Conservation (phyloP, 2,113 vertebrate genomes). For the Channa maculata region DNA sequence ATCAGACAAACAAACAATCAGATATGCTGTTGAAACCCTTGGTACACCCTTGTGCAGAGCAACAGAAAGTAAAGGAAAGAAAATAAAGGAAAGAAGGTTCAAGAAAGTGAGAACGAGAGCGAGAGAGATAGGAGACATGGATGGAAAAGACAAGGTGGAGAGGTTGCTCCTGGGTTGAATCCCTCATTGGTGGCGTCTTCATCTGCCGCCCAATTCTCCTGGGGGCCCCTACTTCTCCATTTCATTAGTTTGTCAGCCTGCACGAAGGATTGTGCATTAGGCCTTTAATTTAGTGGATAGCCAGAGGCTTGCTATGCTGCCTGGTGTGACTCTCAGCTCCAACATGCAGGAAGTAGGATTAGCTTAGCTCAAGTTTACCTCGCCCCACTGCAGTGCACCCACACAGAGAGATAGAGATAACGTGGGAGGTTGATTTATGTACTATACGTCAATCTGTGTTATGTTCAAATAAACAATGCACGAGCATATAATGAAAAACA, state of each 20-base stretch:
- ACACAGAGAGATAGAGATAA: slow-evolving; percentile 35
- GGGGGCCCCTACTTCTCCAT: slow-evolving; percentile 86
- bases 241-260: slow-evolving; percentile 92
- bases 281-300: slow-evolving; percentile 93
- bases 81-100: slow-evolving; percentile 61
- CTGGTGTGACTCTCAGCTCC: slow-evolving; percentile 80
- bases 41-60: slow-evolving; percentile 28
- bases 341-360: slow-evolving; percentile 87
- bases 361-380: slow-evolving; percentile 76
- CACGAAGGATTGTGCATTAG: slow-evolving; percentile 90
- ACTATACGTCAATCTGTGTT: slow-evolving; percentile 9
- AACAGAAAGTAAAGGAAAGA: slow-evolving; percentile 16
- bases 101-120: slow-evolving; percentile 30
- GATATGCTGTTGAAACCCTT: slow-evolving; percentile 52
- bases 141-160: slow-evolving; percentile 74
- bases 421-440: slow-evolving; percentile 36
- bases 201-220: slow-evolving; percentile 83
- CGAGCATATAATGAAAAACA: background rate
- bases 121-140: slow-evolving; percentile 36
- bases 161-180: slow-evolving; percentile 79
- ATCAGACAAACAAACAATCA: slow-evolving; percentile 20
- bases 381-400: slow-evolving; percentile 36
- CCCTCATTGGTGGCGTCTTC: slow-evolving; percentile 85
- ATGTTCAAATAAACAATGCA: background rate
- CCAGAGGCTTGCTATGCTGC: slow-evolving; percentile 86